These are phyloP conservation scores for Sinotaia quadrata DNA, from an alignment of 2,888 invertebrate species.

Conservation along the genomic window DNA sequence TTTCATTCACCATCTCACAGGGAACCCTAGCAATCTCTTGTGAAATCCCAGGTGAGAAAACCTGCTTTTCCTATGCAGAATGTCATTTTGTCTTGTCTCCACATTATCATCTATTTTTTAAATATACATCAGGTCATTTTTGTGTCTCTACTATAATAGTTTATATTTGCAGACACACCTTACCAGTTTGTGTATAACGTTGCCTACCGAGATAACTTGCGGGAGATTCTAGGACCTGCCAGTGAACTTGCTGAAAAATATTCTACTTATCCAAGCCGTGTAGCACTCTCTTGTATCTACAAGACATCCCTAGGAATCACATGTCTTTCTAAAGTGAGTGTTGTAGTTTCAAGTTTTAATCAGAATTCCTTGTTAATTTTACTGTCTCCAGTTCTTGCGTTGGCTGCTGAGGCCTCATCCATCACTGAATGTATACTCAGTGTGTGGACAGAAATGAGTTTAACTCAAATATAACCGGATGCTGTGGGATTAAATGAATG, in stretches of 20 bases:
- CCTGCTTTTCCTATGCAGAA: too few species aligned
- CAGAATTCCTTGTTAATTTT: too few species aligned
- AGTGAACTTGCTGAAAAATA: conserved; percentile 55
- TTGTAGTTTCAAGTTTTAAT: too few species aligned
- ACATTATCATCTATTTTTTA: not conserved
- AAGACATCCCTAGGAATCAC: conserved; percentile 47
- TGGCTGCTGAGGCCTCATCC: too few species aligned
- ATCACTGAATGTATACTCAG: too few species aligned
- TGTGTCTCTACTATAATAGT: not conserved
- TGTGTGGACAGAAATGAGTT: too few species aligned
- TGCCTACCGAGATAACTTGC: conserved; percentile 35
- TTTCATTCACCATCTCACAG: too few species aligned
- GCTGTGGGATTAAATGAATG: too few species aligned
- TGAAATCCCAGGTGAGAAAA: too few species aligned
- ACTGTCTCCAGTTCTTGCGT: too few species aligned
- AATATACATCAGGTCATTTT: not conserved
- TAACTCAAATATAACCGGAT: too few species aligned
- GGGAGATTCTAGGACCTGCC: conserved; percentile 46
- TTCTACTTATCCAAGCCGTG: conserved; percentile 47
- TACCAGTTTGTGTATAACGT: conserved; percentile 59
- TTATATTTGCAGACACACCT: conserved; percentile 60
- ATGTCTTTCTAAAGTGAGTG: conserved; percentile 60
- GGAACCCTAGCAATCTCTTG: too few species aligned
- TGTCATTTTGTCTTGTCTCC: not conserved
- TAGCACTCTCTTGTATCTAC: conserved; percentile 55